A percentile compares a stretch with the other conserved stretches of the same genome.
Conservation (phyloP, 2,797 vertebrate species). For the Mallotus villosus region DNA sequence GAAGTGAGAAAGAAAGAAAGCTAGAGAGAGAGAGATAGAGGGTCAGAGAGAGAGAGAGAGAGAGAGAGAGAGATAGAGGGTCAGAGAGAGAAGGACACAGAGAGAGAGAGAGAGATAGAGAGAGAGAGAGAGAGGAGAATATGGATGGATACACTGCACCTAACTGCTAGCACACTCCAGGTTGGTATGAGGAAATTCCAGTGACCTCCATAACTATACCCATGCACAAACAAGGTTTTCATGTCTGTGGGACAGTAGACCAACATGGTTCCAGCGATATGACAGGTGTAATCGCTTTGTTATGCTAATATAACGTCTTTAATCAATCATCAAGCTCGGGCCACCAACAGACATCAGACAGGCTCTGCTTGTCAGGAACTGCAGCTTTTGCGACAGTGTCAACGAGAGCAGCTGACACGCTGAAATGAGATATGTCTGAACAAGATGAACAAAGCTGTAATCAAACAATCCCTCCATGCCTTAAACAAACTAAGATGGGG, state of each 20-base stretch:
- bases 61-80: not conserved
- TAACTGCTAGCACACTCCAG: too few species aligned
- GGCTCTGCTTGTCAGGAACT: too few species aligned
- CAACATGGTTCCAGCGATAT: too few species aligned
- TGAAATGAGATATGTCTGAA: conserved; percentile 43
- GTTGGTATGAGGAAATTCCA: too few species aligned
- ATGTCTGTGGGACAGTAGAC: too few species aligned
- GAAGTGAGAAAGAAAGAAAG: not conserved
- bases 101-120: not conserved
- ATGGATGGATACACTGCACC: too few species aligned
- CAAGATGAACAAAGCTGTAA: conserved; percentile 60
- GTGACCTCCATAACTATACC: too few species aligned
- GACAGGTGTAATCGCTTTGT: too few species aligned
- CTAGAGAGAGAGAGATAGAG: not conserved
- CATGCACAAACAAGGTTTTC: too few species aligned
- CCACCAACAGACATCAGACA: too few species aligned
- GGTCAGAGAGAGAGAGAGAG: not conserved
- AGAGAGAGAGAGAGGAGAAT: not conserved
- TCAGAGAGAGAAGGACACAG: not conserved
- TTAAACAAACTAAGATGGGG: conserved; percentile 71
- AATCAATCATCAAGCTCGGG: not conserved
- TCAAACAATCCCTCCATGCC: conserved; percentile 64
- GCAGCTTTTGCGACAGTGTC: conserved; percentile 18
- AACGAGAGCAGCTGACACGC: conserved; percentile 19
- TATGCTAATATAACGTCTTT: too few species aligned